Percentiles rank a stretch among this genome's conserved stretches.
phyloP scores from a whole-genome alignment of 2,113 vertebrate species.

The Hippolais icterina region DNA sequence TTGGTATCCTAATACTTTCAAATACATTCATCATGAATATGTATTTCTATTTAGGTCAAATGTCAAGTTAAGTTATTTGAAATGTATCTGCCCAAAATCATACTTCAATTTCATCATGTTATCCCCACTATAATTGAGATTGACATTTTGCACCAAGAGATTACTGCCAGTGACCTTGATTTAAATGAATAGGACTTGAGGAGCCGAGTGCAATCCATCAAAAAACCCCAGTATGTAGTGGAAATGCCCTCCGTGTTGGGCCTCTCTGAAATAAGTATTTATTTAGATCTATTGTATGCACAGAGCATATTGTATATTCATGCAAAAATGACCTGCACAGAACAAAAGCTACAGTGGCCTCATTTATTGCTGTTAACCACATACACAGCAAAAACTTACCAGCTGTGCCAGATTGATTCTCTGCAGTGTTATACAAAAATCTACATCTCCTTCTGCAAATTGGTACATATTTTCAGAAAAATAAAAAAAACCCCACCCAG shows the following conservation, averaged over 20 bases:
- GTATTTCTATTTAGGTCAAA: background rate
- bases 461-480: background rate
- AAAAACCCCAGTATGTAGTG: background rate
- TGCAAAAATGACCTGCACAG: background rate
- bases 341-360: background rate
- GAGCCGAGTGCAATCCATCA: background rate
- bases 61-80: background rate
- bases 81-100: background rate
- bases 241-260: background rate
- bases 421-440: background rate
- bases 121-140: background rate
- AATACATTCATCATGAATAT: background rate
- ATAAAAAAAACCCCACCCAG: background rate
- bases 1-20: background rate
- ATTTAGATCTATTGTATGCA: background rate
- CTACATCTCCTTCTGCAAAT: background rate
- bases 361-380: background rate
- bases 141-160: background rate
- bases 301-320: background rate
- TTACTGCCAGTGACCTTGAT: background rate
- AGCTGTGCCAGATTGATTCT: background rate
- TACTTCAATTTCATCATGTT: background rate
- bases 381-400: background rate
- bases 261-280: background rate
- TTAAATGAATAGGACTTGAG: background rate